Conservation (phyloP, 2,797 vertebrate genomes). For the Rhabdomys pumilio region DNA sequence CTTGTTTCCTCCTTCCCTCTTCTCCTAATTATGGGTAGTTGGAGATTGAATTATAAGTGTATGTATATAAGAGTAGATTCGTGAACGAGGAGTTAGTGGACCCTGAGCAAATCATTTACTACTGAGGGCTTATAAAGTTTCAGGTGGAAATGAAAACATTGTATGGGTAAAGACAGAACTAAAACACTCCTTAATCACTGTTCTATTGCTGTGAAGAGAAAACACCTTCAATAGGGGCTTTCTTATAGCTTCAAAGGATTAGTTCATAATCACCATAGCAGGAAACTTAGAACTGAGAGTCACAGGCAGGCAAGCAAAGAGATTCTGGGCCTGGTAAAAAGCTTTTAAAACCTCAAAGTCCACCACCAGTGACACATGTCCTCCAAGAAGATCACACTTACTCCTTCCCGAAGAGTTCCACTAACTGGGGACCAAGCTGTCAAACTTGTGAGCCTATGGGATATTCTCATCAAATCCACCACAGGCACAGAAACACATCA, state of each 20-base stretch:
- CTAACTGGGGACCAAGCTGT: neutral
- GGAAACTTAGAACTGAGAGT: neutral
- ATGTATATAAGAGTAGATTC: neutral
- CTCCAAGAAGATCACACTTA: neutral
- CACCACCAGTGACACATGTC: neutral
- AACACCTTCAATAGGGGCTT: neutral
- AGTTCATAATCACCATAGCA: neutral
- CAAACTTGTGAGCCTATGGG: neutral
- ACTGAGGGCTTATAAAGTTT: neutral
- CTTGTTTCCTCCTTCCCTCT: neutral
- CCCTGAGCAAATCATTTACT: neutral
- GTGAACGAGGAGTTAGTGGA: neutral
- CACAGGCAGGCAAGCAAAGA: neutral
- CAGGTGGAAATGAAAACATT: slow-evolving; percentile 32
- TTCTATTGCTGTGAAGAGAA: neutral
- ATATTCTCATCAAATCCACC: neutral
- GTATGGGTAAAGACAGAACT: slow-evolving; percentile 2
- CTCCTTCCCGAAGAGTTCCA: neutral
- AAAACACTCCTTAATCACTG: neutral
- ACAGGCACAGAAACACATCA: neutral
- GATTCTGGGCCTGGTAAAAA: neutral
- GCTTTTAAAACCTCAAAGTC: neutral
- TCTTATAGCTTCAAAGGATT: neutral
- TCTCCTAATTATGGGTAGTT: neutral
- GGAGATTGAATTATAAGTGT: neutral